These are phyloP conservation scores for Gorilla gorilla DNA, from an alignment of 2,113 vertebrate genomes.

Conservation along the genomic window DNA sequence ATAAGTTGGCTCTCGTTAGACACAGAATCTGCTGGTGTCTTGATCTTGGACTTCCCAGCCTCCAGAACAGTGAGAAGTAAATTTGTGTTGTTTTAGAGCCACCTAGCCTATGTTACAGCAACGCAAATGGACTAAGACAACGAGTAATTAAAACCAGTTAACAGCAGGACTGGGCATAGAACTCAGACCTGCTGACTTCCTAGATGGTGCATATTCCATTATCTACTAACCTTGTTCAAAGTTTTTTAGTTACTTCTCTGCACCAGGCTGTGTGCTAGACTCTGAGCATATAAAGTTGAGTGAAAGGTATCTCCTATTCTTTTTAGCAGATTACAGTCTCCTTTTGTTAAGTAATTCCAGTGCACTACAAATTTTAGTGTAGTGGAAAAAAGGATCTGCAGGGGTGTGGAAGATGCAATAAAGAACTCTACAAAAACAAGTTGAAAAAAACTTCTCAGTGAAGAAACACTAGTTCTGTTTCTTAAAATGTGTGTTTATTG, in stretches of 20 bases:
- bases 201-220: accelerated
- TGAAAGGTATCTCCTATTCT: background rate
- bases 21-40: background rate
- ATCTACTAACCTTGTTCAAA: accelerated
- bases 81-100: background rate
- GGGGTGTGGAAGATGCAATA: background rate
- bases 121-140: background rate
- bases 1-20: too few species aligned
- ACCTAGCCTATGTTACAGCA: background rate
- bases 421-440: background rate
- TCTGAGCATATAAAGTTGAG: background rate
- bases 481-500: background rate
- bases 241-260: background rate
- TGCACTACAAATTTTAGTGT: background rate
- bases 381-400: background rate
- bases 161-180: background rate
- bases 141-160: background rate
- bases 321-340: background rate
- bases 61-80: background rate
- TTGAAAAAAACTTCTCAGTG: background rate
- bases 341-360: background rate
- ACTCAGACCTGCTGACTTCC: background rate
- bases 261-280: background rate
- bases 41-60: background rate
- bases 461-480: background rate